Evolutionary conservation across 1,140 invertebrate genomes (phyloP).

Genomic region (Oppia nitens): DNA sequence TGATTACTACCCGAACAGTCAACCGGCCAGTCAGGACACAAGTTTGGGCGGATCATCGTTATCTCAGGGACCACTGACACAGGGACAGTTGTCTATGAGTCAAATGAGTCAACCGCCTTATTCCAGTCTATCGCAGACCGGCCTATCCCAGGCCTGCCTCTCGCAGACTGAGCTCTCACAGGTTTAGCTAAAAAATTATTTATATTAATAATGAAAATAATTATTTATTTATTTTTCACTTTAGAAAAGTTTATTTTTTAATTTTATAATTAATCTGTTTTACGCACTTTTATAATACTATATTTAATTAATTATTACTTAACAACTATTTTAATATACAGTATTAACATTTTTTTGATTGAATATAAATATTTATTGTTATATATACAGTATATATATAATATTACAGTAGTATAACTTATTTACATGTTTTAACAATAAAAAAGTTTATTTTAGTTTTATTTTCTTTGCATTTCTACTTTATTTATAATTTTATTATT

Average conservation of each 20-base stretch:
- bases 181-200: slow-evolving; percentile 25
- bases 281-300: too few species aligned
- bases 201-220: too few species aligned
- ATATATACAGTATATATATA: too few species aligned
- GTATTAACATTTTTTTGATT: not conserved
- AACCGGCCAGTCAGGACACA: slow-evolving; percentile 11
- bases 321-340: too few species aligned
- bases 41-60: slow-evolving; percentile 21
- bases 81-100: slow-evolving; percentile 32
- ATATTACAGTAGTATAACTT: too few species aligned
- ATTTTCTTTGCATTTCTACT: too few species aligned
- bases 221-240: too few species aligned
- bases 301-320: too few species aligned
- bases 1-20: not conserved
- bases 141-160: slow-evolving; percentile 32
- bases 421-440: too few species aligned
- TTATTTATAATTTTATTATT: not conserved
- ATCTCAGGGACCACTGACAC: slow-evolving; percentile 36
- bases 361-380: not conserved
- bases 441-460: too few species aligned
- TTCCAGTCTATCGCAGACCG: slow-evolving; percentile 30
- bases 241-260: too few species aligned
- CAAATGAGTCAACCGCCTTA: slow-evolving; percentile 34
- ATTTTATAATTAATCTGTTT: too few species aligned
- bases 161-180: slow-evolving; percentile 38